Base-by-base conservation (phyloP, 2,113 vertebrate species). In the Amblyopsis rosae region DNA sequence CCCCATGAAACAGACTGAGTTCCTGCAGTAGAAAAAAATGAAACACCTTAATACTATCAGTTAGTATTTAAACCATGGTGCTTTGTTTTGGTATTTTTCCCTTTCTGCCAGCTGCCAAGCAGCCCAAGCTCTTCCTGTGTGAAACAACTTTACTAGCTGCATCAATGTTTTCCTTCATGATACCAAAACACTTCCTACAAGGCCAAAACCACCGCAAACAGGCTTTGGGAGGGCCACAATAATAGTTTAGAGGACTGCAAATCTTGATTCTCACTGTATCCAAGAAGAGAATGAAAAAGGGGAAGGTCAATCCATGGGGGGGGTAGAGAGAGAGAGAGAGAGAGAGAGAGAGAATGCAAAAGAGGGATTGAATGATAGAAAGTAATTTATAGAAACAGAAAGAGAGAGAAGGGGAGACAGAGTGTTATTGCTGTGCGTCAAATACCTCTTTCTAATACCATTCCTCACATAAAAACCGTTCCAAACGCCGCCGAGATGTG, bases 351-450 rank as follows among this genome's bases (percentile, higher is more conserved):
- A 12, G 32, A 12, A 35, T 4, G 5, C 54, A 55, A 16, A 5
- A 60, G 35, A 45, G 26, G 15, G 33, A 15, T 17, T 32, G 58
- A 60, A 13, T 4, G 12, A 60, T 10, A 60, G 35, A 12, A 8
- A 51, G 49, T 51, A 0, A 51, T 26, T 15, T 9, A 35, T 35
- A n/a, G 33, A 41, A n/a, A 60, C 12, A 58, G n/a, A 59, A 45
- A 45, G 73, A 63, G 62, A 47, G 9, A 53, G 68, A 17, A 45
- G 49, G 53, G 59, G 71, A 49, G 26, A 70, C 58, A 65, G 26
- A 26, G 59, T 16, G 3, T 67, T 63, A 41, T 9, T 64, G 55
- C 61, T 61, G 62, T 59, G n/a, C 61, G 59, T 51, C 62, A 33
- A 65, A 71, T 77, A 62, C 64, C 71, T 26, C 26, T 26, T 26